Percentiles rank a stretch among this genome's conserved stretches.
phyloP scores from a whole-genome alignment of 2,797 vertebrate genomes.

The Pithecia hirsuta region DNA sequence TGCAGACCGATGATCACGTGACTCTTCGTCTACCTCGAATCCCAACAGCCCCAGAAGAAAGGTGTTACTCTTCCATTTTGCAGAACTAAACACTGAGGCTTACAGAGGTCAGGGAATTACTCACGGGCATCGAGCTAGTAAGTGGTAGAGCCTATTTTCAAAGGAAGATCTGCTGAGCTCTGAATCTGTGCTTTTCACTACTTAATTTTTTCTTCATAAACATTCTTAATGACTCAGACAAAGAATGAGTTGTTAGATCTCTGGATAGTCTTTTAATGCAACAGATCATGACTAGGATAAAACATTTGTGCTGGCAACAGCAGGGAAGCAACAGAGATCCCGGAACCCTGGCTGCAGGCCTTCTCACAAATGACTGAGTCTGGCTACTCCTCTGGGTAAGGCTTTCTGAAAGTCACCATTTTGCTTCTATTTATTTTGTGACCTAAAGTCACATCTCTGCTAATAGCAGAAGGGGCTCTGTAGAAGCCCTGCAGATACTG shows the following conservation, averaged over 20 bases:
- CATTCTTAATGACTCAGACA: too few species aligned
- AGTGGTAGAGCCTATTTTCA: background rate
- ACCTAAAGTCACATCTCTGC: background rate
- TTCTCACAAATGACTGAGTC: fast-evolving
- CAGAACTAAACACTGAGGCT: background rate
- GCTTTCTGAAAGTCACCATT: background rate
- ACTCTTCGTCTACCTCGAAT: background rate
- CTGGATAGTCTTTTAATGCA: background rate
- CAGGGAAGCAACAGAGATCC: background rate
- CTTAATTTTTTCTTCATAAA: background rate
- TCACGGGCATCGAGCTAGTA: background rate
- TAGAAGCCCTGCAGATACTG: background rate
- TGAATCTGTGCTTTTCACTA: too few species aligned
- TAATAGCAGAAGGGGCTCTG: background rate
- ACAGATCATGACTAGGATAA: background rate
- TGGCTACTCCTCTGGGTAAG: background rate
- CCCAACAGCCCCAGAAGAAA: too few species aligned
- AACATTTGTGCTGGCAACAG: background rate
- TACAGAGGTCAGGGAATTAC: background rate
- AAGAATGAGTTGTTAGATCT: background rate
- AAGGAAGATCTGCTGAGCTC: background rate
- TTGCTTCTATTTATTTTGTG: background rate
- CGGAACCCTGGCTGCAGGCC: fast-evolving
- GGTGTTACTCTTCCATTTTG: fast-evolving
- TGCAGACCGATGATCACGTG: fast-evolving